phyloP scores from a whole-genome alignment of 1,140 invertebrate species.

The Drosophila kurseongensis region DNA sequence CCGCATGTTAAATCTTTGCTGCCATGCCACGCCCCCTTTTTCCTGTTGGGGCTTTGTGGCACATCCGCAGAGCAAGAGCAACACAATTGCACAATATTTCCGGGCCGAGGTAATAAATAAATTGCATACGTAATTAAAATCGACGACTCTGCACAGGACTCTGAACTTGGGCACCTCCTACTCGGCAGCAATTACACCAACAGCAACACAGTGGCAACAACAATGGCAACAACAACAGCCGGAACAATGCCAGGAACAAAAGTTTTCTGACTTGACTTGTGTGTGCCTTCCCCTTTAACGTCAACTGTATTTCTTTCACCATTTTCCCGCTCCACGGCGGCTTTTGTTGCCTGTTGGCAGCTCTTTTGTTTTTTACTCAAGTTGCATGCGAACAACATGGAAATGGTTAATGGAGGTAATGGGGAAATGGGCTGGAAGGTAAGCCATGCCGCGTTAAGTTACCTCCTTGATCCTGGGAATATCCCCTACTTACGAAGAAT shows the following conservation, averaged over 20 bases:
- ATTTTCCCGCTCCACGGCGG: slow-evolving; percentile 26
- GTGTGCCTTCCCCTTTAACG: slow-evolving; percentile 71
- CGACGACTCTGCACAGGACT: slow-evolving; percentile 72
- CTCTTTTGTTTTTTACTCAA: slow-evolving; percentile 56
- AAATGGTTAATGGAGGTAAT: slow-evolving; percentile 50
- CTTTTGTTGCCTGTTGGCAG: slow-evolving; percentile 65
- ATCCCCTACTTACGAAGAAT: neutral
- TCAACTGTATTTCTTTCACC: slow-evolving; percentile 57
- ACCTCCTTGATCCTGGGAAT: slow-evolving; percentile 1
- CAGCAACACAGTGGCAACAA: slow-evolving; percentile 43
- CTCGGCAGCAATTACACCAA: slow-evolving; percentile 62
- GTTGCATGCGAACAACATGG: slow-evolving; percentile 52
- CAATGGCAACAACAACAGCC: slow-evolving; percentile 11
- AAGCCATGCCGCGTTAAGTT: slow-evolving; percentile 33
- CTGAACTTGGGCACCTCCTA: slow-evolving; percentile 19
- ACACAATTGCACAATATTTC: slow-evolving; percentile 80
- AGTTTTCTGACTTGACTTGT: slow-evolving; percentile 73
- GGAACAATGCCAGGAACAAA: slow-evolving; percentile 48
- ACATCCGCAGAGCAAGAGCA: slow-evolving; percentile 46
- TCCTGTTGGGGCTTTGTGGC: slow-evolving; percentile 20
- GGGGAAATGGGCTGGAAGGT: slow-evolving; percentile 45
- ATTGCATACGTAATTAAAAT: slow-evolving; percentile 84
- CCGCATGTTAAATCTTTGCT: slow-evolving; percentile 69
- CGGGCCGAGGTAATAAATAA: slow-evolving; percentile 81
- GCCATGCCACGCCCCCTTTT: neutral